phyloP scores from a whole-genome alignment of 2,888 invertebrate genomes.

The Allacma fusca region DNA sequence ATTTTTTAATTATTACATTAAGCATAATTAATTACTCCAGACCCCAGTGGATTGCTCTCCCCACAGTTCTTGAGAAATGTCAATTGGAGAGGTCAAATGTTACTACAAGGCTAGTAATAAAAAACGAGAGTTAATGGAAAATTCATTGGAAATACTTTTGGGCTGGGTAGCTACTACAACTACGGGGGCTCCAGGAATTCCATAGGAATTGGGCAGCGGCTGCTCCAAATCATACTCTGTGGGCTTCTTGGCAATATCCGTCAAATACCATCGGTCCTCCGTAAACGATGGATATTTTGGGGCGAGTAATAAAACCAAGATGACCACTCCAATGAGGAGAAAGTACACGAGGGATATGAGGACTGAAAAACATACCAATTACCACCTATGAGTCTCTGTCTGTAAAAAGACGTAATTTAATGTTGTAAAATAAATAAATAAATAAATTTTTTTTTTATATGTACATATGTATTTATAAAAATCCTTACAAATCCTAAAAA shows the following conservation, averaged over 20 bases:
- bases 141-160: constrained; percentile 18
- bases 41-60: no score
- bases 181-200: neutral
- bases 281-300: constrained; percentile 47
- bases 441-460: no score
- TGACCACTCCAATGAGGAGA: constrained; percentile 48
- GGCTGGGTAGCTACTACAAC: neutral
- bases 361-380: constrained; percentile 40
- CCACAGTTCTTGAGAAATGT: no score
- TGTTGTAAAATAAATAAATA: no score
- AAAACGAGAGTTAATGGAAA: constrained; percentile 13
- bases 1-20: neutral
- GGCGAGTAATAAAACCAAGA: constrained; percentile 49
- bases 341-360: constrained; percentile 49
- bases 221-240: neutral
- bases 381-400: no score
- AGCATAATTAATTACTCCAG: neutral
- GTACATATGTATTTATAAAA: no score
- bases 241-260: neutral
- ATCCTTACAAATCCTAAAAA: no score
- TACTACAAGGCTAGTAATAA: neutral
- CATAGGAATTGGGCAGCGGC: neutral
- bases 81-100: neutral
- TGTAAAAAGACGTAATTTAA: neutral
- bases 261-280: neutral